Base-by-base conservation (phyloP, 2,888 invertebrate species). In the Microctonus brassicae region DNA sequence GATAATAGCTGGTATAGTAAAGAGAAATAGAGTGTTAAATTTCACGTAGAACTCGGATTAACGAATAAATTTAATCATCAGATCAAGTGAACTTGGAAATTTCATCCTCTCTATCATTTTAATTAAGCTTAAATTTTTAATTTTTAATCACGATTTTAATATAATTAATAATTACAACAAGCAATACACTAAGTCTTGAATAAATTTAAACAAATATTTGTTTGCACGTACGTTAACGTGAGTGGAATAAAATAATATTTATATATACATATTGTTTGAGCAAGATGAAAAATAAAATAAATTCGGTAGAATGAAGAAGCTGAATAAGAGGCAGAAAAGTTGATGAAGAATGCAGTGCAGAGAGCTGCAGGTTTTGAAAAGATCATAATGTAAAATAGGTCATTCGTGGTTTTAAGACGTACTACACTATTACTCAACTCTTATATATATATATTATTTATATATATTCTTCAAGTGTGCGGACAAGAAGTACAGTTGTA, bases 321-420 rank as follows among this genome's bases (percentile, higher is more conserved):
- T 34, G 53, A 4, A 22, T 61, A 5, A 24, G 10, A 11, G 33
- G 36, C 22, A 65, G 17, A 58, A 42, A 33, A 29, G 10, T 5
- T 55, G 53, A 52, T 55, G 42, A 52, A 63, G 22, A 65, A 47
- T 58, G 26, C 39, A 34, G 13, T 55, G 26, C 20, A 33, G 24
- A 53, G 34, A 39, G n/a, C n/a, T n/a, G n/a, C n/a, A n/a, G n/a
- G n/a, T n/a, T n/a, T n/a, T 33, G 42, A 58, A 72, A 39, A 47
- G 67, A 67, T 75, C 75, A 74, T 70, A 73, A 75, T 75, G 73
- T 66, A 75, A 83, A 81, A 83, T 82, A 79, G 82, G 80, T 82
- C 81, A 79, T 79, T 76, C 74, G 67, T 65, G 69, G 70, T 69
- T 72, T 39, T 67, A 33, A 71, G 55, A 61, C 55, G 64, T 55